Evolutionary conservation across 2,113 vertebrate genomes (phyloP), one percentile per base, ranked within the genome.

Genomic region (Zeus faber): DNA sequence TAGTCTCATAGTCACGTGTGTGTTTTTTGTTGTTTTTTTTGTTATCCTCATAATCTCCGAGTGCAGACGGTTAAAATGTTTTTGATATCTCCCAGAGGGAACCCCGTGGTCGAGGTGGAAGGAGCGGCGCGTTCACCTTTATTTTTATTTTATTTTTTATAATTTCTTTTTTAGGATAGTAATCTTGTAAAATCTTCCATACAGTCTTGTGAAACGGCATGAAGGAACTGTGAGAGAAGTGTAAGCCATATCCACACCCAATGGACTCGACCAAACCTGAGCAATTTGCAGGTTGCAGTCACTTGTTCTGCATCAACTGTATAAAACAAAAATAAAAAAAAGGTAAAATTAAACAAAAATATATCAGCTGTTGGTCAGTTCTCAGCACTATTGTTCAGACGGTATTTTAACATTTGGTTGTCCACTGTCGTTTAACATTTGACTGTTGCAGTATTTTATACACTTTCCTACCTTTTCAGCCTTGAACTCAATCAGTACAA

Each of bases 231-330:
- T 74, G 78, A 76, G 77, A 74, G 76, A 81, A 81, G 67, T 44
- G 49, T 35, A 83, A 86, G 82, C 85, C 82, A 85, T 85, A 79
- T 27, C 49, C 39, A 84, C 47, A 72, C 73, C 73, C 83, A 83
- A 82, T 61, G 62, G 24, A 65, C 56, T 20, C 31, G 2, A 41
- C 14, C 13, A 22, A 49, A 70, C 62, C 20, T 24, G 21, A 22
- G 4, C 48, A 54, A 58, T 55, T 53, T 39, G 41, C 61, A 50
- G 60, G 53, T 53, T 39, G 41, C 61, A 50, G 60, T 68, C 16
- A 41, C 47, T 52, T 68, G 58, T 69, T 69, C 24, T 49, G 31
- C 14, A n/a, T 58, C 1, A 4, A 55, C 46, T 59, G 22, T 62
- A 31, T 53, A 58, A 58, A n/a, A n/a, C n/a, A 43, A 23, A 51